Evolutionary conservation across 2,797 vertebrate genomes (phyloP).

Genomic region (Lacerta viridis): DNA sequence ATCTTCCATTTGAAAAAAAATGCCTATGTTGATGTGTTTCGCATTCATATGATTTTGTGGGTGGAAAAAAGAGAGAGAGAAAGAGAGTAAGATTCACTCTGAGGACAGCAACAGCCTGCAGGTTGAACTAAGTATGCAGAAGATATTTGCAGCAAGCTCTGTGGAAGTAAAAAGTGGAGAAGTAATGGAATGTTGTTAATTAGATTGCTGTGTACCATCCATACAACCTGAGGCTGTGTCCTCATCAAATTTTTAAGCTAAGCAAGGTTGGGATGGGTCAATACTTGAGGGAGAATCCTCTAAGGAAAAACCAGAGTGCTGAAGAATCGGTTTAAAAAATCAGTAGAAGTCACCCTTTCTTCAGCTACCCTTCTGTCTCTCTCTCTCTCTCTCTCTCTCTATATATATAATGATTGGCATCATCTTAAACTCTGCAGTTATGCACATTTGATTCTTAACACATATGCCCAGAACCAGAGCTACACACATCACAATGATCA

Average conservation of each 20-base stretch:
- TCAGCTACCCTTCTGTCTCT: not conserved
- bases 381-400: no score
- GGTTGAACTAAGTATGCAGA: constrained; percentile 58
- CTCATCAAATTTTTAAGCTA: constrained; percentile 45
- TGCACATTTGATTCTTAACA: not conserved
- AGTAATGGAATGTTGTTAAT: constrained; percentile 63
- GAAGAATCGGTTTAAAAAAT: not conserved
- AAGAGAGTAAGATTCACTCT: constrained; percentile 13
- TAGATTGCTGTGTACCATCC: constrained; percentile 56
- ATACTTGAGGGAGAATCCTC: constrained; percentile 14
- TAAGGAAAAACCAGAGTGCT: not conserved
- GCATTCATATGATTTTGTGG: constrained; percentile 39
- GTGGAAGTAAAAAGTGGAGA: constrained; percentile 26
- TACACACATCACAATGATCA: not conserved
- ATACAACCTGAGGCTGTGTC: constrained; percentile 35
- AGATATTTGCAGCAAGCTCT: constrained; percentile 10
- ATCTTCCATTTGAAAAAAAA: constrained; percentile 16
- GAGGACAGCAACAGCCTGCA: constrained; percentile 58
- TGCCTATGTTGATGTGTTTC: not conserved
- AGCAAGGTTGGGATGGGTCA: constrained; percentile 46
- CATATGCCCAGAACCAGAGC: not conserved
- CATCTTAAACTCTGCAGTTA: not conserved
- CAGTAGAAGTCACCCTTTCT: not conserved
- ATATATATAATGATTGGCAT: not conserved
- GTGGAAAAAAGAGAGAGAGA: constrained; percentile 17